phyloP scores from a whole-genome alignment of 2,797 vertebrate genomes.

The Pterois miles region DNA sequence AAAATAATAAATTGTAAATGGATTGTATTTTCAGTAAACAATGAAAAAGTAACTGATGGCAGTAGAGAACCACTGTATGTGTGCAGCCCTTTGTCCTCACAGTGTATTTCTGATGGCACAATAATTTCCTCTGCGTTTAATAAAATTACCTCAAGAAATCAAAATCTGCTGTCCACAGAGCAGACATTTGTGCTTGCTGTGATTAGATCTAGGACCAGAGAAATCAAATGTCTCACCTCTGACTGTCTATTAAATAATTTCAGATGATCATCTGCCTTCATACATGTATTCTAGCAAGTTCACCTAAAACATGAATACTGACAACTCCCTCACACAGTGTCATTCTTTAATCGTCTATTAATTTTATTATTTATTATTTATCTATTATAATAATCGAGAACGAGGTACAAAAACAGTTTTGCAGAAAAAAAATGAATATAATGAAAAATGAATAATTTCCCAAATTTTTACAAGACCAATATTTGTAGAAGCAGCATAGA shows the following conservation, averaged over 20 bases:
- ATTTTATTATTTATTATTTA: too few species aligned
- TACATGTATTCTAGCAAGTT: not conserved
- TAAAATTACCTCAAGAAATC: not conserved
- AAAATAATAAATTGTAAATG: not conserved
- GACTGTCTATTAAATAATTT: not conserved
- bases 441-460: not conserved
- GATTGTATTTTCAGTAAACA: not conserved
- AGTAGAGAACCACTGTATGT: not conserved
- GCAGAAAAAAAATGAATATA: not conserved
- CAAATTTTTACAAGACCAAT: not conserved
- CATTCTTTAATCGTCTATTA: not conserved
- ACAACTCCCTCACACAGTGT: not conserved
- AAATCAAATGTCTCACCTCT: slow-evolving; percentile 2
- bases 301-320: not conserved
- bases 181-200: not conserved
- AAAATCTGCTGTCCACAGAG: not conserved
- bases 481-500: not conserved
- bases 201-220: not conserved
- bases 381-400: not conserved
- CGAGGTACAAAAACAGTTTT: not conserved
- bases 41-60: not conserved
- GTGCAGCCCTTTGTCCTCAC: not conserved
- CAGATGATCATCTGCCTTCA: not conserved
- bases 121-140: not conserved
- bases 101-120: not conserved